Evolutionary conservation across 2,797 vertebrate species (phyloP), one percentile per base, ranked within the genome.

Genomic region (Fistularia commersonii): DNA sequence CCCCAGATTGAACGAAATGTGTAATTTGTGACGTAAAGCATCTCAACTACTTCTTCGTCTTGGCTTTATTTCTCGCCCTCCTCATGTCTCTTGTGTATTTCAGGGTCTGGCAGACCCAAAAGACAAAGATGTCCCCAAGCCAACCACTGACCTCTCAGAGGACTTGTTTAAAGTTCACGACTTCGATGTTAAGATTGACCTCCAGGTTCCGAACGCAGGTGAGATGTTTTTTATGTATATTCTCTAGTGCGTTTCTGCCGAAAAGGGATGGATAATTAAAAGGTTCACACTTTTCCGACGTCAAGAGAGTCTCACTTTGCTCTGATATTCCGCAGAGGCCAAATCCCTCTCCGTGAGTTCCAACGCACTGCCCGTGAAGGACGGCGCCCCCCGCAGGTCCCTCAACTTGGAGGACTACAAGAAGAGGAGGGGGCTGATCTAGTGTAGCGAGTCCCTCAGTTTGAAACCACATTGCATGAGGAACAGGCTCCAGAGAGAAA

Each of bases 331-430:
- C 50, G 37, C 82, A 99, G 97, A 99, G 83, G 95, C 97, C 35
- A 99, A 99, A 85, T 96, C 97, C 60, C 85, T 98, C 79, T 93
- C 95, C 0, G 97, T 98, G 79, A 97, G 95, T 71, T 97, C 97
- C 57, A 99, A 97, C 47, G 91, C 95, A 13, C 92, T 98, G 41
- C 93, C 96, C 8, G 94, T 96, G 83, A 99, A 99, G 86, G 97
- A 99, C 45, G 97, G 97, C 23, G 96, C 95, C 36, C 97, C 97
- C 9, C 92, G 95, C 51, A 88, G 97, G 76, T 99, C 97, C 46
- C 86, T 99, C 74, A 98, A 99, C 79, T 89, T 99, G 87, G 97
- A 99, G 79, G 97, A 99, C 91, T 99, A 99, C 87, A 99, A 99
- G 89, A 99, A 99, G 85, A 93, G 97, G 80, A 91, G 97, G 85